Conservation (phyloP, 2,113 vertebrate genomes). For the Syngnathoides biaculeatus region DNA sequence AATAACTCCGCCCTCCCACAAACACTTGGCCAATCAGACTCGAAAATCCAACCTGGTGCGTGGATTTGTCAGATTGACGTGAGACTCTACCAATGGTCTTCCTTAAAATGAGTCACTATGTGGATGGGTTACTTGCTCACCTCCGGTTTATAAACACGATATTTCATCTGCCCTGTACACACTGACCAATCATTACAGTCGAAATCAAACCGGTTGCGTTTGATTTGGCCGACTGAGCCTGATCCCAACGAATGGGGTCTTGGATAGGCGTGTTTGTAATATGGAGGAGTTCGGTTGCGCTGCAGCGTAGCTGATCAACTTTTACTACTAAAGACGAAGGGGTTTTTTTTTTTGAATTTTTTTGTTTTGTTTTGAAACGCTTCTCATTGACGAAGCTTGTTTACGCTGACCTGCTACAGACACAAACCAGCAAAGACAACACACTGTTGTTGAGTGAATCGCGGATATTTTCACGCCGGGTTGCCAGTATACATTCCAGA, state of each 20-base stretch:
- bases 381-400: constrained; percentile 18
- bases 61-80: constrained; percentile 38
- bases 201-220: rapidly evolving
- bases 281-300: constrained; percentile 49
- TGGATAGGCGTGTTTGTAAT: constrained; percentile 34
- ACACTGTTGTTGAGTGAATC: not conserved
- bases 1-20: not conserved
- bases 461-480: not conserved
- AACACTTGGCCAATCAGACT: constrained; percentile 34
- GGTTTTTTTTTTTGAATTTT: not conserved
- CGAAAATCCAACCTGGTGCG: rapidly evolving
- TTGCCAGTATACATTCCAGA: constrained; percentile 20
- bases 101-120: not conserved
- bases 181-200: constrained; percentile 35
- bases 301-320: constrained; percentile 58
- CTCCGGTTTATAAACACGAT: not conserved
- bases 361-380: constrained; percentile 11
- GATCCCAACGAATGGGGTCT: constrained; percentile 39
- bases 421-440: not conserved
- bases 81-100: constrained; percentile 40
- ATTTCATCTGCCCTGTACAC: not conserved
- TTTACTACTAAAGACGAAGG: constrained; percentile 31
- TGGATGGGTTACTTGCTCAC: not conserved
- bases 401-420: constrained; percentile 6
- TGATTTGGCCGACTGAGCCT: constrained; percentile 38